Evolutionary conservation across 1,140 invertebrate genomes (phyloP).

Genomic region (Drosophila repletoides): DNA sequence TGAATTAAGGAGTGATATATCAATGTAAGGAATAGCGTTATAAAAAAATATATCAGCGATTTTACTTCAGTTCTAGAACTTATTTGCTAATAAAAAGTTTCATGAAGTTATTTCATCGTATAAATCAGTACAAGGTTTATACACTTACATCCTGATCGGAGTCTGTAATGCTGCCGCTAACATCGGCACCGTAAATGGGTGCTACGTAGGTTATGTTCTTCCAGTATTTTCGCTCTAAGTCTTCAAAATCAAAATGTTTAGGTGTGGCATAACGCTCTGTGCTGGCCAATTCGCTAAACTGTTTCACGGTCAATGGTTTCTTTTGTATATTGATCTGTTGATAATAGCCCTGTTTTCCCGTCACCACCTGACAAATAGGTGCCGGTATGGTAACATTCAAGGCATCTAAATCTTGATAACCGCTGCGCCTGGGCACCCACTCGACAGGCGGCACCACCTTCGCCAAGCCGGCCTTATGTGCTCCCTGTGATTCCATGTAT

Average conservation of each 20-base stretch:
- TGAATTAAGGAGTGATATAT: too few relatives aligned
- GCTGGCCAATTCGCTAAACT: slow-evolving; percentile 93
- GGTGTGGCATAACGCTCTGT: slow-evolving; percentile 93
- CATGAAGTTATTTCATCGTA: too few relatives aligned
- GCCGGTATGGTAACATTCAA: slow-evolving; percentile 93
- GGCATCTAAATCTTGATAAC: slow-evolving; percentile 90
- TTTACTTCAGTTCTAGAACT: too few relatives aligned
- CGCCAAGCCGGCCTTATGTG: slow-evolving; percentile 96
- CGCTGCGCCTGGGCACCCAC: slow-evolving; percentile 94
- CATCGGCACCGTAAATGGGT: slow-evolving; percentile 98
- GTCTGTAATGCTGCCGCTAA: slow-evolving; percentile 97
- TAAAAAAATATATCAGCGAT: too few relatives aligned
- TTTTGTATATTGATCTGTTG: slow-evolving; percentile 98
- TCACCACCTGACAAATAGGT: slow-evolving; percentile 93
- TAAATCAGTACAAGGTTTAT: too few relatives aligned
- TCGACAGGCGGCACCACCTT: slow-evolving; percentile 98
- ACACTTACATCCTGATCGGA: slow-evolving; percentile 84
- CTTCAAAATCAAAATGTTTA: slow-evolving; percentile 94
- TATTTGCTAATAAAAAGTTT: too few relatives aligned
- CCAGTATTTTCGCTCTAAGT: slow-evolving; percentile 99
- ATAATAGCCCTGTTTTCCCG: slow-evolving; percentile 96
- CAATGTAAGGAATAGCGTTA: too few relatives aligned
- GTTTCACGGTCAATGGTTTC: slow-evolving; percentile 93
- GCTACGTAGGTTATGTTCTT: slow-evolving; percentile 96
- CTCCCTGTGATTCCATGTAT: slow-evolving; percentile 96